Conservation (phyloP, 37 sponge, comb jelly and placozoan species). For the Halichondria panicea region DNA sequence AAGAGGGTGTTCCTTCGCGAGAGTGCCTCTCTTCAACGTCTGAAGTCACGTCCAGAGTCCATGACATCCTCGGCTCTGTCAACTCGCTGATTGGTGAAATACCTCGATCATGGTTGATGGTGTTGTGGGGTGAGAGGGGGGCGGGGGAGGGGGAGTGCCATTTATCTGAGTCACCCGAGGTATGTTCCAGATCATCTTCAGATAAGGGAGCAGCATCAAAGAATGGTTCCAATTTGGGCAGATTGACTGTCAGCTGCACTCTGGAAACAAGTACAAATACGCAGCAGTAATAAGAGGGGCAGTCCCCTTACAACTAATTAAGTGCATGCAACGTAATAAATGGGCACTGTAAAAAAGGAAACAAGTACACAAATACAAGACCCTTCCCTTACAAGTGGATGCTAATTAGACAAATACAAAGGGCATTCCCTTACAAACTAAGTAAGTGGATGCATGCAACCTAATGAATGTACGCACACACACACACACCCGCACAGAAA, state of each 20-base stretch:
- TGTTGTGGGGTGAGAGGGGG: not conserved
- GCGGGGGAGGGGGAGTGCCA: conserved; percentile 3
- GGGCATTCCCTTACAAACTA: not conserved
- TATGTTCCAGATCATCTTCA: conserved; percentile 13
- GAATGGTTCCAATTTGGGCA: conserved; percentile 71
- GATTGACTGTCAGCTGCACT: conserved; percentile 60
- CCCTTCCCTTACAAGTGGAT: too few relatives aligned
- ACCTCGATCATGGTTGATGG: not conserved
- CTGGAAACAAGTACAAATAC: conserved; percentile 8
- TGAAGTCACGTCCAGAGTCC: not conserved
- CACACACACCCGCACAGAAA: not conserved
- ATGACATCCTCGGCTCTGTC: not conserved
- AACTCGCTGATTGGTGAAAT: conserved; percentile 21
- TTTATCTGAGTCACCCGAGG: not conserved
- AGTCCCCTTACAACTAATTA: too few relatives aligned
- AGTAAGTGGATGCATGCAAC: not conserved
- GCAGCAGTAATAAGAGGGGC: too few relatives aligned
- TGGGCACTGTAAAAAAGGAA: not conserved
- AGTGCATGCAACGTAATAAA: not conserved
- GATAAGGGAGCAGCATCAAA: too few relatives aligned
- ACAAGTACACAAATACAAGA: not conserved
- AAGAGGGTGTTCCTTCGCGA: too few relatives aligned
- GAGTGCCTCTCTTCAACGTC: too few relatives aligned
- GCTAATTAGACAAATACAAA: too few relatives aligned
- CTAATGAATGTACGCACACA: not conserved